Evolutionary conservation across 2,888 invertebrate species (phyloP), one percentile per base, ranked within the genome.

Genomic region (Watsonalla binaria): DNA sequence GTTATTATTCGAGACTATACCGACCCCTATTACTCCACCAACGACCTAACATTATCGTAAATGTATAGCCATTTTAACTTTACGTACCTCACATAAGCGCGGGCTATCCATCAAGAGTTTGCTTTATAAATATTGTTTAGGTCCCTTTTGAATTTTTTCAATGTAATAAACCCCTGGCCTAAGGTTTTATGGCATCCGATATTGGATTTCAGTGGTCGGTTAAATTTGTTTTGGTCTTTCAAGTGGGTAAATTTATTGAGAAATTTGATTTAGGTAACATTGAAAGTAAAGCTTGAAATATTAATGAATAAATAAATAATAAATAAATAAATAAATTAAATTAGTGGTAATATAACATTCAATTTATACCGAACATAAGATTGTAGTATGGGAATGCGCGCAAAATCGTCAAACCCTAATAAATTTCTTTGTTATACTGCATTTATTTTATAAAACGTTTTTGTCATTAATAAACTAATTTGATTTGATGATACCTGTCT

Each of bases 1-100:
- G 69, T 69, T 72, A 74, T 75, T 70, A 73, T 68, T 66, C 64
- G 60, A 71, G 73, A 73, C 70, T 72, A 67, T 70, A 72, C 69
- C 75, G 73, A 72, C 74, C 75, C 68, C 76, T 72, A 79, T 84
- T 80, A 82, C 65, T 70, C 64, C 57, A 65, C 56, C 69, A 81
- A 82, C 76, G 83, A 78, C 77, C 74, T 62, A 69, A 70, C 78
- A 82, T 82, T 83, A 82, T 75, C 78, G 78, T 76, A 78, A 82
- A 84, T 80, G 81, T 84, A 81, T 80, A 74, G 80, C 72, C 76
- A 70, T 78, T 82, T 78, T 78, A 79, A 80, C 78, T 81, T 82
- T 80, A 82, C 78, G 75, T 72, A 71, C 70, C 70, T 65, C 70
- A 66, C 72, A 74, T 80, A 77, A 76, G 74, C 71, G 66, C 62